Conservation (phyloP, 1,140 invertebrate genomes). For the Trachymyrmex septentrionalis region DNA sequence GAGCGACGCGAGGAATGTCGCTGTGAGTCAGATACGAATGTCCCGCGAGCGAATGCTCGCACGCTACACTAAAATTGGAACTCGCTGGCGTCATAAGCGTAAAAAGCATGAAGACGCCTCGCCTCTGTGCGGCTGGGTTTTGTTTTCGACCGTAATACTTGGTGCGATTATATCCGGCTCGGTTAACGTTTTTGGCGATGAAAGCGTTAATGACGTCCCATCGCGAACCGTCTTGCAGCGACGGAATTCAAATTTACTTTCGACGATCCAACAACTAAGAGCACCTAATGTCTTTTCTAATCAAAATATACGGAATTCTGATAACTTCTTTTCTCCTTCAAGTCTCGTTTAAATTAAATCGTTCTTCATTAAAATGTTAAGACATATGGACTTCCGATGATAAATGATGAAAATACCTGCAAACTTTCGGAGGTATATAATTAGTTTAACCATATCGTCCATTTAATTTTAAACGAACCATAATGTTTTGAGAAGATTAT, state of each 20-base stretch:
- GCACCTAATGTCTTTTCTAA: background rate
- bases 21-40: conserved; percentile 69
- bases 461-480: background rate
- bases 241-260: conserved; percentile 27
- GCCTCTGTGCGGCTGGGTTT: conserved; percentile 8
- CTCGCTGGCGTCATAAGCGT: conserved; percentile 72
- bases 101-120: conserved; percentile 62
- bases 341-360: background rate
- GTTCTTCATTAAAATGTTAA: background rate
- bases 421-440: background rate
- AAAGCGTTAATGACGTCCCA: background rate
- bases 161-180: conserved; percentile 18
- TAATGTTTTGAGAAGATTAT: background rate
- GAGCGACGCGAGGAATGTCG: conserved; percentile 74
- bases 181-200: background rate
- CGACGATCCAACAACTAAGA: background rate
- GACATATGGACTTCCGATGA: background rate
- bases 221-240: background rate
- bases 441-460: background rate
- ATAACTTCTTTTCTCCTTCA: background rate
- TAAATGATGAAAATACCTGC: background rate
- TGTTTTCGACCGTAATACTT: conserved; percentile 48
- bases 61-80: conserved; percentile 74
- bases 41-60: conserved; percentile 52
- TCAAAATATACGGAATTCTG: background rate